Conservation (phyloP, 2,888 invertebrate genomes). For the Eupithecia dodoneata region DNA sequence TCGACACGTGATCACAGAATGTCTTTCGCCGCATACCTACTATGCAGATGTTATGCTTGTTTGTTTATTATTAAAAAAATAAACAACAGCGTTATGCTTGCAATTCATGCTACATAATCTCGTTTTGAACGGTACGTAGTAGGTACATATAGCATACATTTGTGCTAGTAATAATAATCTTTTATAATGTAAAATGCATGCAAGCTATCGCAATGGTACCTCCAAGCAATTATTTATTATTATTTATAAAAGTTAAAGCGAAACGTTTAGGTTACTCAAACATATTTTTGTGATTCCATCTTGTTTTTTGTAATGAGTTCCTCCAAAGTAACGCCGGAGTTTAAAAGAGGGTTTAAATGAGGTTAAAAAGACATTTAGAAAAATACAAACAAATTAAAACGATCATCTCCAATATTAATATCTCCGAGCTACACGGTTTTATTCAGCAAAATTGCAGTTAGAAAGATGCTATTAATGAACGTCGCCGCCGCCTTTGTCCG, state of each 20-base stretch:
- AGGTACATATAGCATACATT: neutral
- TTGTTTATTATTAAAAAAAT: neutral
- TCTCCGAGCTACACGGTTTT: conserved; percentile 73
- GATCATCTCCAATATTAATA: conserved; percentile 80
- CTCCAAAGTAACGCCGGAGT: no score
- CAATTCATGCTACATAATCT: neutral
- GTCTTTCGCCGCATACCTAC: neutral
- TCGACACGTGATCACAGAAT: neutral
- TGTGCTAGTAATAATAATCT: neutral
- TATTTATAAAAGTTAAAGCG: no score
- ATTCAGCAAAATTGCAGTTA: conserved; percentile 82
- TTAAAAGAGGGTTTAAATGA: neutral
- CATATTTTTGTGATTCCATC: neutral
- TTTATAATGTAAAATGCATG: neutral
- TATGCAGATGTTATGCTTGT: neutral
- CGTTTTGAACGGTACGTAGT: neutral
- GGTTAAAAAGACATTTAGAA: neutral
- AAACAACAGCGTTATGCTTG: neutral
- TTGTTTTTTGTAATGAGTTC: neutral
- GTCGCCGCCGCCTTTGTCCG: conserved; percentile 78
- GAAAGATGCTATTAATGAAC: conserved; percentile 84
- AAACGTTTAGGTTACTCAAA: no score
- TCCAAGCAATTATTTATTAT: no score
- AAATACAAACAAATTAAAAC: conserved; percentile 74
- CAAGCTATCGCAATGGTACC: no score